Conservation (phyloP, 1,140 invertebrate species). For the Hylaeus volcanicus region DNA sequence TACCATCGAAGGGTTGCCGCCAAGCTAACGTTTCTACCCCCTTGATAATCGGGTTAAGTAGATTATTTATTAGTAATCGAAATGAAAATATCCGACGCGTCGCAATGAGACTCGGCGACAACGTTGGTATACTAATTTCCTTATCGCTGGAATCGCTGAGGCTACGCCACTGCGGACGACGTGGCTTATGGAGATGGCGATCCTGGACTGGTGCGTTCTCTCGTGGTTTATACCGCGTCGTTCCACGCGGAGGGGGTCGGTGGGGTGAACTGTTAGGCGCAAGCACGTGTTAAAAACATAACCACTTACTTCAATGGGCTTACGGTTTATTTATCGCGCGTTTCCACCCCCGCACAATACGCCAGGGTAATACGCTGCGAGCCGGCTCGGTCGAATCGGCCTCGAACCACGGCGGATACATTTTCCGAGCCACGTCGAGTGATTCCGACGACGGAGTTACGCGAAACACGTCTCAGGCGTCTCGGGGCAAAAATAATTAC, state of each 20-base stretch:
- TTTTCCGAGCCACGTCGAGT: constrained; percentile 40
- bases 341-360: constrained; percentile 49
- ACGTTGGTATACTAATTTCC: no score
- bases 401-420: background rate
- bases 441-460: constrained; percentile 58
- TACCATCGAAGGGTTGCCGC: no score
- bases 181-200: constrained; percentile 54
- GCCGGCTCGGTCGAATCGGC: background rate
- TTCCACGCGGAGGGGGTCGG: constrained; percentile 21
- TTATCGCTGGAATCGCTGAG: background rate
- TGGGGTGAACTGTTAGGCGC: constrained; percentile 64
- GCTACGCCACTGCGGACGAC: constrained; percentile 53
- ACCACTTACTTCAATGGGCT: constrained; percentile 74
- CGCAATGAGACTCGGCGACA: no score
- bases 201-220: constrained; percentile 48
- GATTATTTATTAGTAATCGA: no score
- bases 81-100: no score
- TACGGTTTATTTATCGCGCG: constrained; percentile 72
- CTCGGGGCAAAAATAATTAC: constrained; percentile 5
- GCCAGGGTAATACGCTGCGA: constrained; percentile 7
- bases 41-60: no score
- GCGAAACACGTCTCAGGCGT: constrained; percentile 22
- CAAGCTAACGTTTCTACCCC: no score
- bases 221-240: constrained; percentile 41
- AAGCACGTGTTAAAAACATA: constrained; percentile 77